A percentile compares a stretch with the other conserved stretches of the same genome.
Evolutionary conservation across 1,140 invertebrate genomes (phyloP).

Genomic region (Drosophila nannoptera): DNA sequence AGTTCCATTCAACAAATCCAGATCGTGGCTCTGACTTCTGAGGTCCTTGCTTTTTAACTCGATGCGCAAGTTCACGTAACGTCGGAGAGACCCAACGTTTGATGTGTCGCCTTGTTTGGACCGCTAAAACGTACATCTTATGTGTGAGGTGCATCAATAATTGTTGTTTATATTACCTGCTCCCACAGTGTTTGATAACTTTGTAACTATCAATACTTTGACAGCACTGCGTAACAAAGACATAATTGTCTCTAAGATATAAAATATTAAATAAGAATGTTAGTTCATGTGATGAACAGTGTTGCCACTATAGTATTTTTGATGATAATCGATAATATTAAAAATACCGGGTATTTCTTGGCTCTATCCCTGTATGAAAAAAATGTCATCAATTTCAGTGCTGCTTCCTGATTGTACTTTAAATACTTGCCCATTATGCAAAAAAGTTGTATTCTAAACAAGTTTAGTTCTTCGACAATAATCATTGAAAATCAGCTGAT

Average conservation of each 20-base stretch:
- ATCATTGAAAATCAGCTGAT: no score
- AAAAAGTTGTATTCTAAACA: no score
- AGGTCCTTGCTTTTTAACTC: constrained; percentile 64
- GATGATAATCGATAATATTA: constrained; percentile 3
- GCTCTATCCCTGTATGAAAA: no score
- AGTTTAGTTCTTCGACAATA: no score
- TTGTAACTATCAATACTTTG: constrained; percentile 18
- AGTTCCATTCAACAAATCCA: constrained; percentile 90
- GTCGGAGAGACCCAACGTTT: constrained; percentile 82
- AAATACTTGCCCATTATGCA: no score
- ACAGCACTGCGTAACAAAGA: constrained; percentile 46
- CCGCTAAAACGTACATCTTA: constrained; percentile 27
- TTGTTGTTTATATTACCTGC: constrained; percentile 27
- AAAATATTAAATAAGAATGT: constrained; percentile 13
- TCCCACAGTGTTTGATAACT: constrained; percentile 7
- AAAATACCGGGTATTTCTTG: no score
- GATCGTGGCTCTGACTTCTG: constrained; percentile 80
- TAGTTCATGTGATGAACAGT: constrained; percentile 12
- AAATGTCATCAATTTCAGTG: no score
- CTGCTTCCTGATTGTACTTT: no score
- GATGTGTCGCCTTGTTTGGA: constrained; percentile 74
- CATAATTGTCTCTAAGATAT: constrained; percentile 37
- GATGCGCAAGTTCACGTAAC: constrained; percentile 69
- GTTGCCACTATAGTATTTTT: constrained; percentile 10
- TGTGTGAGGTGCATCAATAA: constrained; percentile 14